phyloP scores from a whole-genome alignment of 2,888 invertebrate genomes.

The Mesorhabditis belari region DNA sequence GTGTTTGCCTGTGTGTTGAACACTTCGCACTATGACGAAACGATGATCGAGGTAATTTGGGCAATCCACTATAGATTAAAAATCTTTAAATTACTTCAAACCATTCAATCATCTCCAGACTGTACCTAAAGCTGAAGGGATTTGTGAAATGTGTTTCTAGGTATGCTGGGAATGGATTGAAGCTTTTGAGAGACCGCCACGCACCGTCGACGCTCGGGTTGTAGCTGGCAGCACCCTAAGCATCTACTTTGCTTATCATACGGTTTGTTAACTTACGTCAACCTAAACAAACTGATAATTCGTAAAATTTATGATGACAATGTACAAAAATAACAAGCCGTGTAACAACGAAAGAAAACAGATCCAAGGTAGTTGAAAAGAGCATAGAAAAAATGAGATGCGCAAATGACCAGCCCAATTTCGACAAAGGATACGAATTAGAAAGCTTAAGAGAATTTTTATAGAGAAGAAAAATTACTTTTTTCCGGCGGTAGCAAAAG shows the following conservation, averaged over 20 bases:
- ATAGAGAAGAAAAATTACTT: neutral
- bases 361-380: too few species aligned
- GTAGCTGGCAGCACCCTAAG: slow-evolving; percentile 27
- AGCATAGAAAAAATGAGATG: too few species aligned
- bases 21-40: slow-evolving; percentile 38
- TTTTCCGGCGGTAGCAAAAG: too few species aligned
- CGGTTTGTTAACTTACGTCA: slow-evolving; percentile 10
- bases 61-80: too few species aligned
- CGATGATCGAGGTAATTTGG: slow-evolving; percentile 24
- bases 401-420: too few species aligned
- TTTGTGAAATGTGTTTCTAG: too few species aligned
- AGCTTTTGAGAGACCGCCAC: slow-evolving; percentile 27
- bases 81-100: too few species aligned
- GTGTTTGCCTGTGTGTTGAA: slow-evolving; percentile 38
- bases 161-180: slow-evolving; percentile 45
- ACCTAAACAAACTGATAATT: neutral
- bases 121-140: too few species aligned
- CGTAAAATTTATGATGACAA: neutral
- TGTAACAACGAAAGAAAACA: too few species aligned
- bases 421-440: neutral
- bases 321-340: too few species aligned
- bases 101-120: too few species aligned
- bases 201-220: slow-evolving; percentile 23
- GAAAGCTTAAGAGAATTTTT: neutral
- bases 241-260: slow-evolving; percentile 39